Conservation (phyloP, 1,140 invertebrate species). For the Eciton burchellii region DNA sequence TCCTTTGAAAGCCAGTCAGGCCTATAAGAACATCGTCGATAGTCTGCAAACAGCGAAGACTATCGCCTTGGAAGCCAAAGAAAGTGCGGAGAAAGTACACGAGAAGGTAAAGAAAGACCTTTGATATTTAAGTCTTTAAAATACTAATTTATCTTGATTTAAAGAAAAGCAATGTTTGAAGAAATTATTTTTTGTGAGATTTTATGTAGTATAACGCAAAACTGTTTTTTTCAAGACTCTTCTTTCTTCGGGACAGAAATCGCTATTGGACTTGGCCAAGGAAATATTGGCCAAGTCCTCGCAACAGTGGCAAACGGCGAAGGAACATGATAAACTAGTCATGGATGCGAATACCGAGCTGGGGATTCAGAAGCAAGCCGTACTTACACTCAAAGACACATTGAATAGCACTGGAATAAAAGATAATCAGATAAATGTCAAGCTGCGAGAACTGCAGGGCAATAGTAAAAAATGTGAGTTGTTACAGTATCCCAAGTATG, state of each 20-base stretch:
- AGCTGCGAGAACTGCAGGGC: constrained; percentile 82
- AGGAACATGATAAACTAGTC: constrained; percentile 78
- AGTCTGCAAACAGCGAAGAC: constrained; percentile 88
- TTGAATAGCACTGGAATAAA: constrained; percentile 85
- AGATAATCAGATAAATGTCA: constrained; percentile 86
- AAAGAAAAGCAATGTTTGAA: not conserved
- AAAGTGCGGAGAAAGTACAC: constrained; percentile 87
- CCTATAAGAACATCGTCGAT: constrained; percentile 92
- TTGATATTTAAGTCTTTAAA: not conserved
- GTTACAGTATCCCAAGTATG: not conserved
- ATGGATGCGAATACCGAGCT: constrained; percentile 75
- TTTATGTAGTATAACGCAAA: constrained; percentile 28
- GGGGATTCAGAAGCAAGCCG: constrained; percentile 83
- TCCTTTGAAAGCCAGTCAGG: constrained; percentile 92
- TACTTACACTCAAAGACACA: constrained; percentile 84
- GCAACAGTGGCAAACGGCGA: constrained; percentile 82
- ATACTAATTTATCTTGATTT: constrained; percentile 6
- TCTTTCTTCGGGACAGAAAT: constrained; percentile 78
- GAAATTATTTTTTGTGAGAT: not conserved
- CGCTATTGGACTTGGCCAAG: constrained; percentile 81
- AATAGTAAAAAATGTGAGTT: constrained; percentile 77
- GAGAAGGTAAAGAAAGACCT: constrained; percentile 81
- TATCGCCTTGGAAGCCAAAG: constrained; percentile 88
- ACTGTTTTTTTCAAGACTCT: constrained; percentile 73
- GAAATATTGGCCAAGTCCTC: constrained; percentile 84